These are phyloP conservation scores for Rhogogaster chlorosoma DNA, from an alignment of 2,888 invertebrate species.

Conservation along the genomic window DNA sequence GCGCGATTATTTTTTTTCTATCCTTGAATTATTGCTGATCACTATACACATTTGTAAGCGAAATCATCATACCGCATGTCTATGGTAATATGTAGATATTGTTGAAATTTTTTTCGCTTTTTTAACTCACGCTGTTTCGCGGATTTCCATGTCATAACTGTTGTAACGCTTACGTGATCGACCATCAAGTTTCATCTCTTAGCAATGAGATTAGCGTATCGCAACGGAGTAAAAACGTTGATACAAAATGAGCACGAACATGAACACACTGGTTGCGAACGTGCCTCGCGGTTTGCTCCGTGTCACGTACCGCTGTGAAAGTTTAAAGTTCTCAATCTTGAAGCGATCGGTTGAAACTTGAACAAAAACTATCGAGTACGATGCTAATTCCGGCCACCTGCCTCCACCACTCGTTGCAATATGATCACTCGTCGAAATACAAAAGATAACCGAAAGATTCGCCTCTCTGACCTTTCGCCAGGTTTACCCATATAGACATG, in stretches of 20 bases:
- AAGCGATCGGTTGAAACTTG: conserved; percentile 28
- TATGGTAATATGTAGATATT: no score
- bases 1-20: background rate
- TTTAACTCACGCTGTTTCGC: background rate
- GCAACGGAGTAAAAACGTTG: conserved; percentile 32
- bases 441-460: background rate
- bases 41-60: no score
- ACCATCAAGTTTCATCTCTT: background rate
- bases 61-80: no score
- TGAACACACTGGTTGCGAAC: conserved; percentile 20
- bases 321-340: conserved; percentile 51
- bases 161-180: background rate
- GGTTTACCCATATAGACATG: background rate
- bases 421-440: background rate
- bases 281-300: conserved; percentile 26
- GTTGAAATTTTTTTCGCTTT: background rate
- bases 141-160: background rate
- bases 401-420: background rate
- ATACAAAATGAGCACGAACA: conserved; percentile 31
- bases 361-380: conserved; percentile 1
- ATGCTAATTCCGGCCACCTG: background rate
- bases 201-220: conserved; percentile 19
- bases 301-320: conserved; percentile 41
- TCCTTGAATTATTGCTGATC: background rate
- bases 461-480: background rate